Conservation (phyloP, 2,888 invertebrate species). For the Oasisia sp. region DNA sequence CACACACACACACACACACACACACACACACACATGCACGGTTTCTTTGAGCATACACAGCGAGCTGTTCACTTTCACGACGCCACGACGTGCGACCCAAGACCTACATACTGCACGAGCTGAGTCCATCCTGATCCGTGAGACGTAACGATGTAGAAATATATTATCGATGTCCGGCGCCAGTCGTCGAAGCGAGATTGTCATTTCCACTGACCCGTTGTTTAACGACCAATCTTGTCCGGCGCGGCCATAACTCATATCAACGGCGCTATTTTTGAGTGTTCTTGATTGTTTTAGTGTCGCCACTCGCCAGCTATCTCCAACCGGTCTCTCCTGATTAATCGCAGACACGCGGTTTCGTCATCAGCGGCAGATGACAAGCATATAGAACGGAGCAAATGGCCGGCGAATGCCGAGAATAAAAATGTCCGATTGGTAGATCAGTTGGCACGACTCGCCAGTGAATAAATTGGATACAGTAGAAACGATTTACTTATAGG, state of each 20-base stretch:
- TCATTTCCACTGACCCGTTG: not conserved
- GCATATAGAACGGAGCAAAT: not conserved
- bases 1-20: conserved; percentile 20
- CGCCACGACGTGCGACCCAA: not conserved
- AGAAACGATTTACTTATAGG: too few species aligned
- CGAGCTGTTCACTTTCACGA: not conserved
- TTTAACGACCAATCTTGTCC: conserved; percentile 9
- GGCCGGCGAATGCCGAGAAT: not conserved
- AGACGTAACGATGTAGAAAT: not conserved
- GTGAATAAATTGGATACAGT: too few species aligned
- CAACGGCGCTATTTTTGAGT: not conserved
- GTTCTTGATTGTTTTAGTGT: not conserved
- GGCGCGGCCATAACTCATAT: not conserved
- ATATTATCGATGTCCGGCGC: not conserved
- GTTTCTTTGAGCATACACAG: not conserved
- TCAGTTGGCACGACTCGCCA: too few species aligned
- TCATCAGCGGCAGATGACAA: not conserved
- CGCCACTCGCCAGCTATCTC: not conserved
- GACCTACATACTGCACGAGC: too few species aligned
- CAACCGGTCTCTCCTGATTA: not conserved
- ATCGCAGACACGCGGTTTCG: not conserved
- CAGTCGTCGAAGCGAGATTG: not conserved
- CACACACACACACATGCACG: conserved; percentile 5
- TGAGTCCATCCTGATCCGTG: too few species aligned
- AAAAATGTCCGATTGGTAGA: not conserved